Evolutionary conservation across 2,888 invertebrate species (phyloP).

Genomic region (Eurytoma californica): DNA sequence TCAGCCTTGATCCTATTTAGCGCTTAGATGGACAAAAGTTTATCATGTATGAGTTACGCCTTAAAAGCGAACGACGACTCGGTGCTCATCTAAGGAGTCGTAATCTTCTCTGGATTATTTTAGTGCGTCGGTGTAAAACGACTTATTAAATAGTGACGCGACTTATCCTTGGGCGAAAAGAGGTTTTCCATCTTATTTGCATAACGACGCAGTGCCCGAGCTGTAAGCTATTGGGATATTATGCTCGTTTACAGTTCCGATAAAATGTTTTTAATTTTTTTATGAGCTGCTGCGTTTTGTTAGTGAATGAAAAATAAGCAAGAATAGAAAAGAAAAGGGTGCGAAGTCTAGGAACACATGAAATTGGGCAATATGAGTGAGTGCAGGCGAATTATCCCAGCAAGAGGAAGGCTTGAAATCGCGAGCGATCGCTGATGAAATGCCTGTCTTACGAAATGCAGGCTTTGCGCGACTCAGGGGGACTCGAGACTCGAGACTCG

Average conservation of each 20-base stretch:
- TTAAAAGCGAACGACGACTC: neutral
- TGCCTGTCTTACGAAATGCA: slow-evolving; percentile 10
- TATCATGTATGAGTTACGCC: neutral
- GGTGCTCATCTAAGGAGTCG: neutral
- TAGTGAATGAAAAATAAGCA: too few relatives aligned
- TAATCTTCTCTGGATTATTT: slow-evolving; percentile 7
- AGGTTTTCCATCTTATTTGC: slow-evolving; percentile 1
- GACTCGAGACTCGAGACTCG: neutral
- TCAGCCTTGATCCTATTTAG: slow-evolving; percentile 27
- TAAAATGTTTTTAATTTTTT: too few relatives aligned
- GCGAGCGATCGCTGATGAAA: neutral
- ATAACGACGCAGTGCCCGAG: neutral
- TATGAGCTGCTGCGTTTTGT: too few relatives aligned
- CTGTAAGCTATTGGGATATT: neutral
- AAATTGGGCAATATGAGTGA: too few relatives aligned
- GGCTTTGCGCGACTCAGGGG: neutral
- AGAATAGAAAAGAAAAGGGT: too few relatives aligned
- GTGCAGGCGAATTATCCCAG: too few relatives aligned
- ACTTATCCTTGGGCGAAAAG: neutral
- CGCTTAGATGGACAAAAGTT: neutral
- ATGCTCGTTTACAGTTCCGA: too few relatives aligned
- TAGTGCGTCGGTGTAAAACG: neutral
- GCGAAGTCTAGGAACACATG: too few relatives aligned
- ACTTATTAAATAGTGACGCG: slow-evolving; percentile 16
- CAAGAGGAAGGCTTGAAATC: neutral